Conservation (phyloP, 2,888 invertebrate species). For the Xestia c-nigrum region DNA sequence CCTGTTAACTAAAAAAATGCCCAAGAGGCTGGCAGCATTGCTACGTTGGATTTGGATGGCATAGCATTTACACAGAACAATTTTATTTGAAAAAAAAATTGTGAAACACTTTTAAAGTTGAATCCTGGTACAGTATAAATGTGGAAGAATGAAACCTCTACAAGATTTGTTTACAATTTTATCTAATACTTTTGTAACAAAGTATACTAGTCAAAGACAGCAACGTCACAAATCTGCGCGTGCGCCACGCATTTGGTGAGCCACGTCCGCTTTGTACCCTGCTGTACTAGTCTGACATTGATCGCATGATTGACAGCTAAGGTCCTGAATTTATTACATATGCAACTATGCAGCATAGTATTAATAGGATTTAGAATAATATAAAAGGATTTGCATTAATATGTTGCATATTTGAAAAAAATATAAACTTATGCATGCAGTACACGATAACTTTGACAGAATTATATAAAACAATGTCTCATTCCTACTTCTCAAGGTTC, state of each 20-base stretch:
- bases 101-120: no score
- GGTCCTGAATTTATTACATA: conserved; percentile 58
- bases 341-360: conserved; percentile 48
- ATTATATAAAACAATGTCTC: conserved; percentile 20
- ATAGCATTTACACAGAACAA: no score
- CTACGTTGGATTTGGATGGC: no score
- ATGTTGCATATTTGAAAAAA: conserved; percentile 1
- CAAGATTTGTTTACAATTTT: background rate
- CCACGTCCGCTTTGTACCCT: conserved; percentile 45
- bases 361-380: conserved; percentile 59
- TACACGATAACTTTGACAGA: conserved; percentile 18
- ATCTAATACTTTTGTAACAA: background rate
- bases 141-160: no score
- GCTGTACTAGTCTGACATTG: conserved; percentile 56
- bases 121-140: no score
- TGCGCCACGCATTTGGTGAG: conserved; percentile 67
- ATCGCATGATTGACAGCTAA: conserved; percentile 64
- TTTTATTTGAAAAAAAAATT: no score
- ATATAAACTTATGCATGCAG: background rate
- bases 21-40: no score
- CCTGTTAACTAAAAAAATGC: no score
- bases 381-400: conserved; percentile 42
- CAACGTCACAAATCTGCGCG: conserved; percentile 55
- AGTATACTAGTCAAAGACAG: conserved; percentile 26
- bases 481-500: background rate